Evolutionary conservation across 2,888 invertebrate genomes (phyloP).

Genomic region (Argyresthia albistria): DNA sequence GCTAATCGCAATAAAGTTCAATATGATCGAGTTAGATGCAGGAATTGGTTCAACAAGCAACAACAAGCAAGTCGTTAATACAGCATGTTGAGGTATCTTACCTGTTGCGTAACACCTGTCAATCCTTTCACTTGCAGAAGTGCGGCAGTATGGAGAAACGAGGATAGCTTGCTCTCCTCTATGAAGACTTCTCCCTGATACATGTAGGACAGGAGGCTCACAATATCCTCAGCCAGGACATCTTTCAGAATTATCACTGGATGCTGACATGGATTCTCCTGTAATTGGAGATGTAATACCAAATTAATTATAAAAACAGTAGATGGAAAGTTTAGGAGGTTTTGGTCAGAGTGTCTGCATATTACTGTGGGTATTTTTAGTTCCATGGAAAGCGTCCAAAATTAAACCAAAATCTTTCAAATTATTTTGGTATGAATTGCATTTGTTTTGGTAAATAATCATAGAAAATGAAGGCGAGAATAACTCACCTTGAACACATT

Average conservation of each 20-base stretch:
- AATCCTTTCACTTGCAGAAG: conserved; percentile 78
- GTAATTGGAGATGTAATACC: conserved; percentile 15
- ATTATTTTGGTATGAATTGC: too few species aligned
- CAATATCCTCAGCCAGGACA: conserved; percentile 76
- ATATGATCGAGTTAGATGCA: too few species aligned
- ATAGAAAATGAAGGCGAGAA: conserved; percentile 16
- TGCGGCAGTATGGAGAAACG: conserved; percentile 78
- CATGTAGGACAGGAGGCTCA: conserved; percentile 79
- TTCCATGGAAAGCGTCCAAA: too few species aligned
- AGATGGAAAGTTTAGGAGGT: not conserved
- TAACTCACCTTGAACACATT: conserved; percentile 80
- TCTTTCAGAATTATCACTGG: conserved; percentile 82
- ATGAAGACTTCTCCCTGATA: conserved; percentile 82
- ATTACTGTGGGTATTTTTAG: not conserved
- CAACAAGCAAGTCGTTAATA: too few species aligned
- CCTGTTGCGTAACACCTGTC: conserved; percentile 69
- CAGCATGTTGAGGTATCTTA: conserved; percentile 19
- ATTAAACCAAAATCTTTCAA: too few species aligned
- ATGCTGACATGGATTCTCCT: conserved; percentile 83
- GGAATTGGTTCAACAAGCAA: too few species aligned
- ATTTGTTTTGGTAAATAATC: not conserved
- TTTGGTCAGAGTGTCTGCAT: not conserved
- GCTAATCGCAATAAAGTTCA: too few species aligned
- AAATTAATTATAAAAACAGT: not conserved
- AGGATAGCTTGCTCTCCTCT: conserved; percentile 75